phyloP scores from a whole-genome alignment of 2,888 invertebrate species.

The Andricus curvator region DNA sequence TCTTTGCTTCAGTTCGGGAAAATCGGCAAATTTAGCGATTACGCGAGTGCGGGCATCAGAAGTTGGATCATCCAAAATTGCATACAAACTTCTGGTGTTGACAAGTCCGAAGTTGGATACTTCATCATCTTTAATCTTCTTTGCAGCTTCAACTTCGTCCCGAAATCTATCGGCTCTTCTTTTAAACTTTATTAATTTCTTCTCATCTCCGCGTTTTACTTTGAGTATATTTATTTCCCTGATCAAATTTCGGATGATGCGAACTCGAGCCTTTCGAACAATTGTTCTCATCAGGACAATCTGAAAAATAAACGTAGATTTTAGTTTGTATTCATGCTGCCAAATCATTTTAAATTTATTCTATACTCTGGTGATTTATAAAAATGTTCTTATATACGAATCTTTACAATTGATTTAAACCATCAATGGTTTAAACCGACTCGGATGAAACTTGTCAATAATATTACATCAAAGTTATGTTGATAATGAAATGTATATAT shows the following conservation, averaged over 20 bases:
- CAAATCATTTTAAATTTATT: constrained; percentile 44
- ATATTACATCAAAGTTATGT: no score
- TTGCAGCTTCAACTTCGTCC: constrained; percentile 65
- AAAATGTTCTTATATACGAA: no score
- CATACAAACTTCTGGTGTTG: constrained; percentile 56
- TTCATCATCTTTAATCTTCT: constrained; percentile 71
- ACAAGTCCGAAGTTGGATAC: constrained; percentile 67
- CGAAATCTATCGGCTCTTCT: constrained; percentile 66
- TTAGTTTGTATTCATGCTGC: background rate
- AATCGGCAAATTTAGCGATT: constrained; percentile 62
- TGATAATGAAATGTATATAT: no score
- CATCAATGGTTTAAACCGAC: no score
- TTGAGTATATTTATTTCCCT: constrained; percentile 65
- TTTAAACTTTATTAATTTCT: constrained; percentile 65
- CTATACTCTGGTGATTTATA: background rate
- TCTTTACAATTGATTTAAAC: no score
- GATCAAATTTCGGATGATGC: constrained; percentile 64
- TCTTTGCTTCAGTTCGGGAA: constrained; percentile 60
- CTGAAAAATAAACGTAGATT: constrained; percentile 57
- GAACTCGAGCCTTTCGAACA: constrained; percentile 66
- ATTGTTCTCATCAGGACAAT: constrained; percentile 67
- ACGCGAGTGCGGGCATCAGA: constrained; percentile 57
- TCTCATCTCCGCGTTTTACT: constrained; percentile 65
- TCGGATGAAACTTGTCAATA: no score
- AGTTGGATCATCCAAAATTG: constrained; percentile 59